Percentiles rank a stretch among this genome's conserved stretches.
Evolutionary conservation across 2,797 vertebrate genomes (phyloP).

Genomic region (Diceros bicornis): DNA sequence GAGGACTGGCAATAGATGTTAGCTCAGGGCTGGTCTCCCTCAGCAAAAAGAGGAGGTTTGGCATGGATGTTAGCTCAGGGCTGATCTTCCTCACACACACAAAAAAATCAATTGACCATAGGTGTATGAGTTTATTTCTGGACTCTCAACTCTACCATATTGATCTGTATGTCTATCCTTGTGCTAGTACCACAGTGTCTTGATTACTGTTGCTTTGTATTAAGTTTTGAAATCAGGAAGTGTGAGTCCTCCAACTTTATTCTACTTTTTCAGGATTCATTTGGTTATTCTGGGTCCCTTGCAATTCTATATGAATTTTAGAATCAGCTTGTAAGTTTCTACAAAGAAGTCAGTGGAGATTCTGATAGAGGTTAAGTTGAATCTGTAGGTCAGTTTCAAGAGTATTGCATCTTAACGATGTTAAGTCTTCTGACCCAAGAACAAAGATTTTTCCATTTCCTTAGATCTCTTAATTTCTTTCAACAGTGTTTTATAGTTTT

Average conservation of each 20-base stretch:
- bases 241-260: neutral
- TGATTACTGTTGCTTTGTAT: neutral
- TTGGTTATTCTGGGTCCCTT: neutral
- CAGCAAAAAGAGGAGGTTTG: too few relatives aligned
- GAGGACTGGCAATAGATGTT: too few relatives aligned
- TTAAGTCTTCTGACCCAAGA: neutral
- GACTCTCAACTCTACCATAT: neutral
- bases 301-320: neutral
- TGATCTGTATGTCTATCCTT: neutral
- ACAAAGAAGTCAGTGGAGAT: neutral
- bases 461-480: neutral
- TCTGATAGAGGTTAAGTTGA: neutral
- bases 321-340: constrained; percentile 2
- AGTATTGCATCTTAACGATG: neutral
- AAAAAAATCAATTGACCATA: neutral
- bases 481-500: neutral
- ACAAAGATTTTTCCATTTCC: neutral
- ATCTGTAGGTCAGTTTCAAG: neutral
- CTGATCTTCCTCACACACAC: too few relatives aligned
- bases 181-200: neutral
- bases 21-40: too few relatives aligned
- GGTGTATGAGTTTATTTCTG: neutral
- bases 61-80: too few relatives aligned
- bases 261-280: constrained; percentile 38
- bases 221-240: constrained; percentile 30